These are phyloP conservation scores for Maniola hyperantus DNA, from an alignment of 2,888 invertebrate species.

Conservation along the genomic window DNA sequence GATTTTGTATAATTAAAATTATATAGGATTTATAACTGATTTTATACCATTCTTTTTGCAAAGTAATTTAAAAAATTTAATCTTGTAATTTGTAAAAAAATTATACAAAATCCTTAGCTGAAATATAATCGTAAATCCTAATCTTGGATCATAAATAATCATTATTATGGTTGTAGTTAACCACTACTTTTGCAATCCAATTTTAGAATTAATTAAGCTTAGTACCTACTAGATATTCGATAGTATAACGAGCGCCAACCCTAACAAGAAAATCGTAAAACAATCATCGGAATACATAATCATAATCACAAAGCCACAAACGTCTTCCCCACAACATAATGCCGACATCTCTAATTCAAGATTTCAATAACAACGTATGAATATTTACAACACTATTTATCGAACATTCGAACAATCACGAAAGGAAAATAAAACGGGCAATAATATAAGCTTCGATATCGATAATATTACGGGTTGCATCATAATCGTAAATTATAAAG, in stretches of 20 bases:
- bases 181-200: background rate
- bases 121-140: too few species aligned
- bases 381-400: constrained; percentile 57
- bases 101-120: too few species aligned
- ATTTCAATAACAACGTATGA: constrained; percentile 42
- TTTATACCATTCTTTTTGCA: too few species aligned
- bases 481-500: constrained; percentile 67
- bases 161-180: background rate
- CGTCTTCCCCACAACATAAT: constrained; percentile 12
- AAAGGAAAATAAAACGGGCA: constrained; percentile 63
- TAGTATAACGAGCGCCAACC: background rate
- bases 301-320: constrained; percentile 11
- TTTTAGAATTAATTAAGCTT: too few species aligned
- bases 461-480: constrained; percentile 54
- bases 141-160: too few species aligned
- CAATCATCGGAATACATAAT: constrained; percentile 13
- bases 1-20: too few species aligned
- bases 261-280: constrained; percentile 14
- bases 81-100: too few species aligned
- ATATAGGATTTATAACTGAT: too few species aligned
- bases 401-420: constrained; percentile 66
- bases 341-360: constrained; percentile 22
- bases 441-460: constrained; percentile 58
- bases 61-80: too few species aligned
- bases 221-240: background rate